Conservation (phyloP, 92 coral and sea anemone species). For the Metridium senile region DNA sequence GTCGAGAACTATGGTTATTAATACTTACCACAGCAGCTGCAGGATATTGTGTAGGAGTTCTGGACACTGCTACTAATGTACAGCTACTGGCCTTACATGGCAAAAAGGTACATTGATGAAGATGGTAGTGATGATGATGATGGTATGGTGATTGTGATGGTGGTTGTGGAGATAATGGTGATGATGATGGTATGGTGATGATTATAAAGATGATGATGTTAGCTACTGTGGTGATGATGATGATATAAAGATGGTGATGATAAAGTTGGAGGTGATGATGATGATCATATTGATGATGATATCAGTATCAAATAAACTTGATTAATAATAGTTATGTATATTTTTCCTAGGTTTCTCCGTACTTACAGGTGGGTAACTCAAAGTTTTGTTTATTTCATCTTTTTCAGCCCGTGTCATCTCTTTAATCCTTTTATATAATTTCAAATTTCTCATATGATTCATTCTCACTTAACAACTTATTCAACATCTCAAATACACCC, state of each 20-base stretch:
- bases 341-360: conserved; percentile 48
- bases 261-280: background rate
- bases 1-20: conserved; percentile 84
- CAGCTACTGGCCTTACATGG: conserved; percentile 84
- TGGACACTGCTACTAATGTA: conserved; percentile 93
- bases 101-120: conserved; percentile 51
- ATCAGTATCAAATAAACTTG: too few species aligned
- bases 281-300: background rate
- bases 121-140: background rate
- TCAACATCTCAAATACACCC: too few species aligned
- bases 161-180: background rate
- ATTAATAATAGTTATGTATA: background rate
- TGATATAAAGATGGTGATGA: background rate
- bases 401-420: too few species aligned
- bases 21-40: conserved; percentile 85
- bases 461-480: too few species aligned
- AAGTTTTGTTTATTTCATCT: too few species aligned
- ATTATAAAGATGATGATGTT: background rate
- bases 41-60: conserved; percentile 86
- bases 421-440: too few species aligned
- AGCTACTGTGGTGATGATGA: background rate
- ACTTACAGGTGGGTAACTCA: conserved; percentile 36
- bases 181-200: background rate
- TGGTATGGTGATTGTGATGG: background rate
- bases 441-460: too few species aligned